Evolutionary conservation across 2,797 vertebrate species (phyloP).

Genomic region (Acomys russatus): DNA sequence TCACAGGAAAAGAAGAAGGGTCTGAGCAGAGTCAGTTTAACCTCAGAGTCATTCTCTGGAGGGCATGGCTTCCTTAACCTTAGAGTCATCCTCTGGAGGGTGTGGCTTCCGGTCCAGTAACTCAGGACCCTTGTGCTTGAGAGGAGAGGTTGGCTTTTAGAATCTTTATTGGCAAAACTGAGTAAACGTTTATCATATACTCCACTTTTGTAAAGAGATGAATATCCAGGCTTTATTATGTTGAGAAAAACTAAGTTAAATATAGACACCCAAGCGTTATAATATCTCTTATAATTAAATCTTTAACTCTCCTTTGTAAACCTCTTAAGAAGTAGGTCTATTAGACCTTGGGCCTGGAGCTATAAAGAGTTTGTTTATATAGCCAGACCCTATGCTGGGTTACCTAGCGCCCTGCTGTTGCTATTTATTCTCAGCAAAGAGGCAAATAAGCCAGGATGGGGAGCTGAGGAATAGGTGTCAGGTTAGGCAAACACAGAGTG

Average conservation of each 20-base stretch:
- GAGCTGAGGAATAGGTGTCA: background rate
- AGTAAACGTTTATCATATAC: conserved; percentile 41
- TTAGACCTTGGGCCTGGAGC: background rate
- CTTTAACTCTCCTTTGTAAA: background rate
- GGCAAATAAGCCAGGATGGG: background rate
- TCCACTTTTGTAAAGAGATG: conserved; percentile 13
- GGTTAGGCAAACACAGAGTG: background rate
- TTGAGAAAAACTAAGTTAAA: conserved; percentile 37
- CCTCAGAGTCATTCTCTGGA: conserved; percentile 1
- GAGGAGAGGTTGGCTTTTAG: conserved; percentile 29
- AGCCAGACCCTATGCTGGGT: background rate
- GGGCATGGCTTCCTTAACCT: background rate
- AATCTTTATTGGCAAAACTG: conserved; percentile 4
- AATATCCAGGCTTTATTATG: background rate
- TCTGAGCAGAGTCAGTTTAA: background rate
- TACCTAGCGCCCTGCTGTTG: background rate
- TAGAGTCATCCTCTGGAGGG: background rate
- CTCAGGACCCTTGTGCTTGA: background rate
- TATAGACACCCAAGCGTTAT: background rate
- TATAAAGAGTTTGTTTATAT: background rate
- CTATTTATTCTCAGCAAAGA: background rate
- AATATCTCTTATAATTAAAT: conserved; percentile 37
- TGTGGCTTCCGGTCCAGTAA: background rate
- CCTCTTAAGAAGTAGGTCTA: background rate
- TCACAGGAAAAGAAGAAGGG: background rate